These are phyloP conservation scores for Phylloscopus collybita DNA, from an alignment of 2,797 vertebrate genomes.

Conservation along the genomic window DNA sequence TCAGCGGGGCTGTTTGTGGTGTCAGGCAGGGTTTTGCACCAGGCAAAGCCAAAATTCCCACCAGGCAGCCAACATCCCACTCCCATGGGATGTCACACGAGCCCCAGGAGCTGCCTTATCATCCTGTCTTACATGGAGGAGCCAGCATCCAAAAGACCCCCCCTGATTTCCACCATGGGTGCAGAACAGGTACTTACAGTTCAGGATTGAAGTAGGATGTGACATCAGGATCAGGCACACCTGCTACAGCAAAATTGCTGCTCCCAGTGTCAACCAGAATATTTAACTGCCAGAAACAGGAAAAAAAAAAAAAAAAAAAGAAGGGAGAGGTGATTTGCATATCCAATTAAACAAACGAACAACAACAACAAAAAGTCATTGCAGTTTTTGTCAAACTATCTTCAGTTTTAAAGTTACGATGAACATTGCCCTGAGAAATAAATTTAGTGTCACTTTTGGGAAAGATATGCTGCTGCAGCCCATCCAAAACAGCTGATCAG, in stretches of 20 bases:
- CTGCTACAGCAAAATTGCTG: slow-evolving; percentile 98
- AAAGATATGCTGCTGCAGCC: not conserved
- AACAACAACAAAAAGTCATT: not conserved
- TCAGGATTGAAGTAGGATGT: slow-evolving; percentile 84
- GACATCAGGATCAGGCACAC: slow-evolving; percentile 84
- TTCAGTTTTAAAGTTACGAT: not conserved
- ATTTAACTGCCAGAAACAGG: slow-evolving; percentile 85
- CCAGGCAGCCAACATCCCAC: not conserved
- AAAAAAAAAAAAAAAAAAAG: not conserved
- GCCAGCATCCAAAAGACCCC: not conserved
- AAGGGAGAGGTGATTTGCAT: slow-evolving; percentile 19
- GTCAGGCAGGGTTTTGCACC: not conserved
- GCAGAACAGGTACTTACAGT: slow-evolving; percentile 81
- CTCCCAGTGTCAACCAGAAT: slow-evolving; percentile 98
- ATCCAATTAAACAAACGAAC: not conserved
- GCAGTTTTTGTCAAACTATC: not conserved
- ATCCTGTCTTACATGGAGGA: not conserved
- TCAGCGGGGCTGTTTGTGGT: not conserved
- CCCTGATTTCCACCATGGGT: not conserved
- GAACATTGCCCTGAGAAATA: not conserved
- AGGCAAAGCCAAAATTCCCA: not conserved
- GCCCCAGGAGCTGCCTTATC: not conserved
- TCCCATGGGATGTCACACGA: not conserved
- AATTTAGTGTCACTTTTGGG: not conserved
- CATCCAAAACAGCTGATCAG: not conserved